Evolutionary conservation across 2,888 invertebrate species (phyloP), one percentile per base, ranked within the genome.

Genomic region (Salticus scenicus): DNA sequence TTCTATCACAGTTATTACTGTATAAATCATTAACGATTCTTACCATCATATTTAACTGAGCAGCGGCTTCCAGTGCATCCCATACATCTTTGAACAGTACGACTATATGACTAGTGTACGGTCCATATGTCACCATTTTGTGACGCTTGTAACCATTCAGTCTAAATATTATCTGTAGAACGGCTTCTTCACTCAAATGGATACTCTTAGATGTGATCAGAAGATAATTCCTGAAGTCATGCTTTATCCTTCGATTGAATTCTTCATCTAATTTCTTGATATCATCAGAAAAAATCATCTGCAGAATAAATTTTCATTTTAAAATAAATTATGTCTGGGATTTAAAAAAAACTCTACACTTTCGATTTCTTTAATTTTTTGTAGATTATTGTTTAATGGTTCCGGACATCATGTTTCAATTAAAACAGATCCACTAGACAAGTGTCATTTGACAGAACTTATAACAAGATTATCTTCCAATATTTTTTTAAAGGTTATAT

Each of bases 101-200:
- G 14, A 72, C 42, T 17, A 79, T 33, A 31, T 72, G 72, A 31
- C 14, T 72, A 7, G 24, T 14, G 0, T 24, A 0, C 0, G 7
- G 1, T 1, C 28, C 42, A 31, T 72, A 47, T 17, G 20, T 14
- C 2, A 79, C 17, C 0, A n/a, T 31, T 8, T 28, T 64, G 30
- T 79, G 72, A 20, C 57, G 37, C 33, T 66, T 64, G 14, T 72
- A 79, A 30, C 79, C 79, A 17, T n/a, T 24, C 30, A 64, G n/a
- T 14, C 27, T n/a, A 5, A 14, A 31, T 14, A 72, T 47, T 20
- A 12, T n/a, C 8, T 24, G 4, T 5, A 79, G 17, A 5, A 71
- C 24, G 0, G 17, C 17, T 2, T 66, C 14, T 64, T 47, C 20
- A 1, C 24, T 41, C 33, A 12, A 24, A 20, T 31, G 57, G 20